Base-by-base conservation (phyloP, 2,797 vertebrate species). In the Eulemur rubriventer region DNA sequence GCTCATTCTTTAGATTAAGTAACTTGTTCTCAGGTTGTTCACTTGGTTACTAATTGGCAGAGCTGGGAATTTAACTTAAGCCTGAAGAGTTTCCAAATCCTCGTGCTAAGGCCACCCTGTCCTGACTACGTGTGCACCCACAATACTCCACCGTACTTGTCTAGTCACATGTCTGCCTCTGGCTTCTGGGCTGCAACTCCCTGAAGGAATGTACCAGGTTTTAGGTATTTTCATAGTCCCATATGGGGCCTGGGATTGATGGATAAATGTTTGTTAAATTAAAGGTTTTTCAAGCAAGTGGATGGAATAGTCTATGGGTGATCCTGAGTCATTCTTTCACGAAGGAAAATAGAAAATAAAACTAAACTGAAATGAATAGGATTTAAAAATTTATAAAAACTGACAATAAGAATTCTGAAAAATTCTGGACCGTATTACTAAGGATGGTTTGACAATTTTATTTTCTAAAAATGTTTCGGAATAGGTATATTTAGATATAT, bases 341-440 rank as follows among this genome's bases (percentile, higher is more conserved):
- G 48, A 83, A 87, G 67, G 41, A 95, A 93, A 95, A 86, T 0
- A 79, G 84, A 89, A 89, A 93, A 94, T 72, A 94, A 76, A 93
- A 59, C 41, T 55, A 93, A 59, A 69, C 33, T 86, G 55, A 89
- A 87, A 46, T 86, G 4, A 95, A 92, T 24, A 94, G 16, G 52
- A 83, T 83, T 70, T 93, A 84, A 80, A 61, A 82, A 87, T 89
- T 95, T 75, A 65, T 59, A 81, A 97, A 95, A 94, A 72, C n/a
- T 55, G 16, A 35, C 43, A 52, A 24, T 73, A 76, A 78, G 85
- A 89, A 85, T 89, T 82, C 79, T 89, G 57, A 93, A 92, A 30
- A 87, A 88, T 46, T 52, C 22, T 80, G 17, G 70, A 61, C 50
- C 28, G 41, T 57, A 92, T 61, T 88, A 75, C 6, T 72, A 73